Evolutionary conservation across 2,113 vertebrate species (phyloP).

Genomic region (Tringa solitaria): DNA sequence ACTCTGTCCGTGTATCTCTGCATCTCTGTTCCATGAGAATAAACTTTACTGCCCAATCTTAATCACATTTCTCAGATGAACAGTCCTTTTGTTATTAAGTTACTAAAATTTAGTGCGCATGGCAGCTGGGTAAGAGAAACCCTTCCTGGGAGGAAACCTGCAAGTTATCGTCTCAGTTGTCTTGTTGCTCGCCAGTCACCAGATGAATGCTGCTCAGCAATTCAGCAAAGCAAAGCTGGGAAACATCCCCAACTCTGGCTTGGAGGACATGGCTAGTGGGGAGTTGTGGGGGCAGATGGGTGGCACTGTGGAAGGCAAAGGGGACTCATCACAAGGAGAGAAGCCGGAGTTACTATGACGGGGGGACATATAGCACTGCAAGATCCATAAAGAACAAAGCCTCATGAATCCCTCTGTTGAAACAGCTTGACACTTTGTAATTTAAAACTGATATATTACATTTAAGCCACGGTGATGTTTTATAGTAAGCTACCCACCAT

Average conservation of each 20-base stretch:
- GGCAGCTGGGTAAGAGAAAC: neutral
- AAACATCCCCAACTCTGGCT: neutral
- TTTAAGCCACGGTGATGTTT: neutral
- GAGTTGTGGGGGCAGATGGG: fast-evolving
- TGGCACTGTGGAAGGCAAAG: neutral
- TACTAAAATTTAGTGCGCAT: neutral
- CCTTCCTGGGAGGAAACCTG: neutral
- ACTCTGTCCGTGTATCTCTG: neutral
- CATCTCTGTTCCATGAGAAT: neutral
- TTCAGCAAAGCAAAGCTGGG: neutral
- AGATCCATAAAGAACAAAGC: neutral
- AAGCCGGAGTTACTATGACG: fast-evolving
- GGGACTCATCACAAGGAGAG: neutral
- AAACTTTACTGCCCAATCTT: neutral
- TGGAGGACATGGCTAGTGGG: fast-evolving
- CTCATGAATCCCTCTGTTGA: neutral
- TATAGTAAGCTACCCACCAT: neutral
- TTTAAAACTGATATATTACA: neutral
- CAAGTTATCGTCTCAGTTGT: neutral
- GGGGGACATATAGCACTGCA: neutral
- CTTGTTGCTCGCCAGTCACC: neutral
- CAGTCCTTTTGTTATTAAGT: neutral
- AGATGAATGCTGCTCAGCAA: neutral
- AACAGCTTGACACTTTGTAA: neutral
- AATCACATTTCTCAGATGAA: neutral